Percentiles rank a stretch among this genome's conserved stretches.
These are phyloP conservation scores for Spodoptera exigua DNA, from an alignment of 2,888 invertebrate species.

Conservation along the genomic window DNA sequence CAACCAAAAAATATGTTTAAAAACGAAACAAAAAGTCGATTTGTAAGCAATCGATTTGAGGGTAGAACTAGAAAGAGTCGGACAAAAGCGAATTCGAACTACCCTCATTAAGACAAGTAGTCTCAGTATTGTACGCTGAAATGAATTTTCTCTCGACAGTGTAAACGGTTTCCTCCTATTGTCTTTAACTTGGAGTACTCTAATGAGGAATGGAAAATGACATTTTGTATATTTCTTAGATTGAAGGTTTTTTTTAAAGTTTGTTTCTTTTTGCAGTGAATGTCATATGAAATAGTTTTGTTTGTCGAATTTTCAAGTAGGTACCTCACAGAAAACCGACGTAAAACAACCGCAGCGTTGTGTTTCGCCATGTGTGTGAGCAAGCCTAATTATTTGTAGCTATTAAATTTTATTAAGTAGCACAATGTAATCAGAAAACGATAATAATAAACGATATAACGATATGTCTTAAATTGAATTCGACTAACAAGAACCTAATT, in stretches of 20 bases:
- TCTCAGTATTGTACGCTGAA: constrained; percentile 63
- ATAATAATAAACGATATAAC: too few relatives aligned
- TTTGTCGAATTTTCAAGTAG: too few relatives aligned
- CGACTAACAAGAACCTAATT: too few relatives aligned
- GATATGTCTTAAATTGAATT: too few relatives aligned
- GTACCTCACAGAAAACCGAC: too few relatives aligned
- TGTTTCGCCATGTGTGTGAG: too few relatives aligned
- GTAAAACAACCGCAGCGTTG: too few relatives aligned
- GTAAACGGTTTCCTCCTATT: constrained; percentile 63
- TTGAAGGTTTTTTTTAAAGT: not conserved
- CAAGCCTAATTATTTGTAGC: too few relatives aligned
- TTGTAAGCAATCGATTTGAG: constrained; percentile 49
- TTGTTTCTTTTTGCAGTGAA: not conserved
- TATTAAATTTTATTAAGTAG: too few relatives aligned
- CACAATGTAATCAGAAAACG: too few relatives aligned
- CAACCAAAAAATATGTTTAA: constrained; percentile 14
- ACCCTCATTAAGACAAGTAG: constrained; percentile 64
- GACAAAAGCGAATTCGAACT: constrained; percentile 52
- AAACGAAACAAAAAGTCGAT: constrained; percentile 50
- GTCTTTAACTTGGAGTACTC: constrained; percentile 57
- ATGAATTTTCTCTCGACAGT: constrained; percentile 65
- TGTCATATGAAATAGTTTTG: too few relatives aligned
- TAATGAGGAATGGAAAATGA: constrained; percentile 18
- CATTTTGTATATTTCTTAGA: not conserved
- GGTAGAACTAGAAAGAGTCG: constrained; percentile 32